phyloP scores from a whole-genome alignment of 2,888 invertebrate genomes.

The Chymomyza fuscimana region DNA sequence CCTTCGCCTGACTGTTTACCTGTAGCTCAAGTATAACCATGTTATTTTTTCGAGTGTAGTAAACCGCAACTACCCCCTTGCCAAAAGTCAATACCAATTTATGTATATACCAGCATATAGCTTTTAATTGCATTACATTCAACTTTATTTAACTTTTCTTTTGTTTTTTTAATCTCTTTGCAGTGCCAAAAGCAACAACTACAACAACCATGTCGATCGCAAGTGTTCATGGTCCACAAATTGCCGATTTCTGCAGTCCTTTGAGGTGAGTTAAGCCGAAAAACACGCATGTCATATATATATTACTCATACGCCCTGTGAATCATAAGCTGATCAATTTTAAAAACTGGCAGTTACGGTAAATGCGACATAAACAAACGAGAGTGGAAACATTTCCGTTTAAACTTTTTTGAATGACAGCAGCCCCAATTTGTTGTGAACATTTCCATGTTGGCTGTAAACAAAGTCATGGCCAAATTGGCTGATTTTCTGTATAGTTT shows the following conservation, averaged over 20 bases:
- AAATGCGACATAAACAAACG: neutral
- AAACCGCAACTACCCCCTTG: slow-evolving; percentile 2
- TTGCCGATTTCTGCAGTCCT: slow-evolving; percentile 79
- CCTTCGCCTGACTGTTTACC: slow-evolving; percentile 56
- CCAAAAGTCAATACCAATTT: neutral
- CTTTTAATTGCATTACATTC: slow-evolving; percentile 5
- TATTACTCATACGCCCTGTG: slow-evolving; percentile 58
- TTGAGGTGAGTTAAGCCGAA: slow-evolving; percentile 74
- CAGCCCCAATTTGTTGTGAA: slow-evolving; percentile 24
- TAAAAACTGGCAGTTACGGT: neutral
- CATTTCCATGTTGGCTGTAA: slow-evolving; percentile 39
- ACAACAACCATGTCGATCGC: slow-evolving; percentile 82
- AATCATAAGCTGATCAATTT: slow-evolving; percentile 43
- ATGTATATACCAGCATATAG: neutral
- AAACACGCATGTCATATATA: slow-evolving; percentile 11
- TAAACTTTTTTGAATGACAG: slow-evolving; percentile 38
- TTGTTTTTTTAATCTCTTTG: slow-evolving; percentile 70
- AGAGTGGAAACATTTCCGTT: slow-evolving; percentile 60
- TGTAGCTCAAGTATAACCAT: slow-evolving; percentile 17
- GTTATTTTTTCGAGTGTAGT: neutral
- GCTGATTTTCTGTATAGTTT: neutral
- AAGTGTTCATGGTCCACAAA: slow-evolving; percentile 81
- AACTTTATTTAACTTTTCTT: slow-evolving; percentile 27
- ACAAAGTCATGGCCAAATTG: slow-evolving; percentile 59
- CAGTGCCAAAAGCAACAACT: slow-evolving; percentile 80